A percentile compares a stretch with the other conserved stretches of the same genome.
These are phyloP conservation scores for Leiothrix lutea DNA, from an alignment of 2,113 vertebrate genomes.

Conservation along the genomic window DNA sequence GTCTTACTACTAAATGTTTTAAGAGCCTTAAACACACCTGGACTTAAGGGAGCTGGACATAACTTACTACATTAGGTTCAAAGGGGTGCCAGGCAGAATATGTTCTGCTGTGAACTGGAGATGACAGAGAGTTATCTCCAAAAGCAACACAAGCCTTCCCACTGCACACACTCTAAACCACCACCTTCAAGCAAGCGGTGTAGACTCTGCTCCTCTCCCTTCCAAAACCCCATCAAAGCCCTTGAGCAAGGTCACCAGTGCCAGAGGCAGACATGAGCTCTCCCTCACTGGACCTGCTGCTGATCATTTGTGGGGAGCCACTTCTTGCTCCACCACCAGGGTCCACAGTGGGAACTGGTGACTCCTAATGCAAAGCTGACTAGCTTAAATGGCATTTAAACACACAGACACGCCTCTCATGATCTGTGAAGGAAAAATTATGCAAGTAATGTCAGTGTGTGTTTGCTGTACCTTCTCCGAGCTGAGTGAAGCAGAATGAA, in stretches of 20 bases:
- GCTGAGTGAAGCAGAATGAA: background rate
- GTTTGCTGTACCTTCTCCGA: background rate
- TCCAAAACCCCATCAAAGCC: background rate
- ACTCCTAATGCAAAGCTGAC: background rate
- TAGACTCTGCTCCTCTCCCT: background rate
- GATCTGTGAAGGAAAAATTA: background rate
- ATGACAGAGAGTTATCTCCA: background rate
- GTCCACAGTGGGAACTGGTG: fast-evolving
- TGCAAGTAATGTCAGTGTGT: background rate
- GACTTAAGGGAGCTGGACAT: background rate
- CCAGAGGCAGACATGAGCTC: background rate
- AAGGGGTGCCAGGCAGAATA: background rate
- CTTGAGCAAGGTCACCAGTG: background rate
- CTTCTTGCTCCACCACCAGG: background rate
- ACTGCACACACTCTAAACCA: background rate
- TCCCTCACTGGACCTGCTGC: fast-evolving
- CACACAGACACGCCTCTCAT: background rate
- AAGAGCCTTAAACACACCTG: background rate
- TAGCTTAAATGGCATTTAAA: background rate
- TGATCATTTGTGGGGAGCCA: fast-evolving
- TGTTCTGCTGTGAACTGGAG: background rate
- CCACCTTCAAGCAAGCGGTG: background rate
- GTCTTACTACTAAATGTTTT: background rate
- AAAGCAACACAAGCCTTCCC: background rate
- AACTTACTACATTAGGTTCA: background rate